phyloP scores from a whole-genome alignment of 1,140 invertebrate genomes.

The Nasonia giraulti region DNA sequence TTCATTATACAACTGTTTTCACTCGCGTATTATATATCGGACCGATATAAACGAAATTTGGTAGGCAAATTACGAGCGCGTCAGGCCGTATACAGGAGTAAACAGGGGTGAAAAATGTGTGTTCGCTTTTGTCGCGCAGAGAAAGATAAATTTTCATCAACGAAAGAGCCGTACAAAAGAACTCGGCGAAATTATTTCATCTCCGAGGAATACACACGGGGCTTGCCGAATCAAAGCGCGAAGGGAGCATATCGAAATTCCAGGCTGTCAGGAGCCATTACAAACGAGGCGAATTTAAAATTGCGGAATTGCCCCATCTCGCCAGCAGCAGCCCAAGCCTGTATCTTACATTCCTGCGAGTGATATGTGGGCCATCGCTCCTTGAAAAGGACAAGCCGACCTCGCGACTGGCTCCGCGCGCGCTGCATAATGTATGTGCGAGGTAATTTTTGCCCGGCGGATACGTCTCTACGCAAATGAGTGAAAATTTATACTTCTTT shows the following conservation, averaged over 20 bases:
- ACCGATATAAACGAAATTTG: too few species aligned
- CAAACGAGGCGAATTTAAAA: constrained; percentile 16
- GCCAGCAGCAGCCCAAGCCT: not conserved
- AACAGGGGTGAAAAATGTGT: too few species aligned
- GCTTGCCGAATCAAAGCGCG: not conserved
- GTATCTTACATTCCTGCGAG: not conserved
- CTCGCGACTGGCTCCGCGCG: not conserved
- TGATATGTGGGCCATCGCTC: not conserved
- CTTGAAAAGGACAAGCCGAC: constrained; percentile 5
- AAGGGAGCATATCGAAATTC: not conserved
- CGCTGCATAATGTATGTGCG: not conserved
- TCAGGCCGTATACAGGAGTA: too few species aligned
- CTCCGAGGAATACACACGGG: not conserved
- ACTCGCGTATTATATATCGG: too few species aligned
- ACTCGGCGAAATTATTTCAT: not conserved
- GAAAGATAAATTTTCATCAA: too few species aligned
- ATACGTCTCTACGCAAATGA: not conserved
- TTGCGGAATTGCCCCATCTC: not conserved
- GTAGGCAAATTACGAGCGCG: too few species aligned
- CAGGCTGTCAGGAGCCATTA: not conserved
- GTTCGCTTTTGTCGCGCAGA: too few species aligned
- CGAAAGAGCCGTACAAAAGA: not conserved
- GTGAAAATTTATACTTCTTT: constrained; percentile 9
- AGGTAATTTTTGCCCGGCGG: not conserved
- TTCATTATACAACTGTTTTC: too few species aligned